phyloP scores from a whole-genome alignment of 2,888 invertebrate species.

The Drosophila peninsularis region DNA sequence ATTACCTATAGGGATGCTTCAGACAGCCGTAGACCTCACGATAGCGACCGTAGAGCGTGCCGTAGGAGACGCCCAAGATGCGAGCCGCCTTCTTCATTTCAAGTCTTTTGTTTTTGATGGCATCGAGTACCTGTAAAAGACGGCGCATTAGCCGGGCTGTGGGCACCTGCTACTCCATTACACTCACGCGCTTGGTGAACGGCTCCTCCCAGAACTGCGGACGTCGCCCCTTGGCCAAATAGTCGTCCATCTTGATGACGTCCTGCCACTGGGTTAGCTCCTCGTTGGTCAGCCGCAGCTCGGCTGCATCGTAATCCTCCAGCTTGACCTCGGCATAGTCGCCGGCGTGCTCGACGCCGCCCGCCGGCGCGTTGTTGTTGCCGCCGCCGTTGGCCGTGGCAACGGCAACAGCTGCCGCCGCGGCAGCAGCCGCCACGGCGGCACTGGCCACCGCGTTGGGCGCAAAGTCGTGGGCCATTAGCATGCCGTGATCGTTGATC shows the following conservation, averaged over 20 bases:
- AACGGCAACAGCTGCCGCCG: constrained; percentile 58
- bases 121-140: constrained; percentile 90
- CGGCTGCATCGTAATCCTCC: constrained; percentile 81
- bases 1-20: constrained; percentile 93
- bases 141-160: neutral
- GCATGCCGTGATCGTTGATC: constrained; percentile 80
- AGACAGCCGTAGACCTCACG: constrained; percentile 95
- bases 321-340: constrained; percentile 78
- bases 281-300: constrained; percentile 80
- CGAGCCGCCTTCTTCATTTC: constrained; percentile 97
- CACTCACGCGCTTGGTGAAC: constrained; percentile 90
- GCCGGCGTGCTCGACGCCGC: constrained; percentile 28
- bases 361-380: constrained; percentile 14
- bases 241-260: constrained; percentile 94
- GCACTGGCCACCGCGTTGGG: constrained; percentile 62
- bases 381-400: constrained; percentile 49
- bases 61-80: constrained; percentile 95
- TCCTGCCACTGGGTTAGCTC: constrained; percentile 85
- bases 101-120: constrained; percentile 94
- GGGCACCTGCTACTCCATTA: accelerated
- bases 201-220: constrained; percentile 97
- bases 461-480: constrained; percentile 80
- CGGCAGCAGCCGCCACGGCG: constrained; percentile 62
- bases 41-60: constrained; percentile 95
- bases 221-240: constrained; percentile 92